These are phyloP conservation scores for Nudaria mundana DNA, from an alignment of 2,888 invertebrate genomes.

Conservation along the genomic window DNA sequence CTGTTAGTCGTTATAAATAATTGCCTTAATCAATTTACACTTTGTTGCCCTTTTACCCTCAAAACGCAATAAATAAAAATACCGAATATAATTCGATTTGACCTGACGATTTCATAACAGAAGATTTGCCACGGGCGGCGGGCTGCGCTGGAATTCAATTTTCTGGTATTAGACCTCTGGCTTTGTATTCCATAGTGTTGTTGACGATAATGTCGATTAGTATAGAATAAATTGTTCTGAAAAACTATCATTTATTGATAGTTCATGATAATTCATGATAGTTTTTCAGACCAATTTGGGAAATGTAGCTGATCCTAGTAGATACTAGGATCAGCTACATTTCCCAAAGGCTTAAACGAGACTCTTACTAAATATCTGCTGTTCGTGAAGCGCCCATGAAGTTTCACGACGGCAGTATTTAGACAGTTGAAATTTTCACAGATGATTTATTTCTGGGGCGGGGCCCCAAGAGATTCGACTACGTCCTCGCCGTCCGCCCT, in stretches of 20 bases:
- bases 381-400: too few relatives aligned
- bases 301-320: too few relatives aligned
- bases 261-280: too few relatives aligned
- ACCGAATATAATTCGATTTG: constrained; percentile 11
- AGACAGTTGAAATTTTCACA: too few relatives aligned
- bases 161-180: constrained; percentile 39
- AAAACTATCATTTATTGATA: not conserved
- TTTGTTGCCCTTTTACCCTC: constrained; percentile 1
- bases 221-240: constrained; percentile 8
- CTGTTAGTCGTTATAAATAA: constrained; percentile 1
- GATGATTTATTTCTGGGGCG: too few relatives aligned
- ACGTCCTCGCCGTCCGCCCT: too few relatives aligned
- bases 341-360: too few relatives aligned
- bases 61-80: constrained; percentile 12
- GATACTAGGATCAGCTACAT: too few relatives aligned
- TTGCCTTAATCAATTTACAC: constrained; percentile 17
- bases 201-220: constrained; percentile 6
- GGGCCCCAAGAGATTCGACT: too few relatives aligned
- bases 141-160: constrained; percentile 59
- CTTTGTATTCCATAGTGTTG: constrained; percentile 25
- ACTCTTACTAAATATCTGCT: too few relatives aligned
- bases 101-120: constrained; percentile 38
- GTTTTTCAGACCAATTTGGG: too few relatives aligned
- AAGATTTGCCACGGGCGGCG: constrained; percentile 42
- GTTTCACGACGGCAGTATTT: too few relatives aligned